Evolutionary conservation across 2,888 invertebrate genomes (phyloP).

Genomic region (Dastarcus helophoroides): DNA sequence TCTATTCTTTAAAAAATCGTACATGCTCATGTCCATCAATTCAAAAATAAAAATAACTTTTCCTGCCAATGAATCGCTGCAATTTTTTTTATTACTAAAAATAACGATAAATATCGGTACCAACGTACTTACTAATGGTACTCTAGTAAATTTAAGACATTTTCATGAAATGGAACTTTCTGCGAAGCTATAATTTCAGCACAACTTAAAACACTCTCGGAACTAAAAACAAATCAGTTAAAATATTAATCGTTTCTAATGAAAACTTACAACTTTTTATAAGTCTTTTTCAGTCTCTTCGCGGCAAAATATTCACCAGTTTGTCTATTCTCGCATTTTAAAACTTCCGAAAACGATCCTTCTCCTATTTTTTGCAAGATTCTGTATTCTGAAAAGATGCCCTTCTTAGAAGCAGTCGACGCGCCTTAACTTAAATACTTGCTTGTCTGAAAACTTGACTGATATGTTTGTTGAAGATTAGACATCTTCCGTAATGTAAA

Average conservation of each 20-base stretch:
- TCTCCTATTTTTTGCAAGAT: slow-evolving; percentile 55
- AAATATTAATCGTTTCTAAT: background rate
- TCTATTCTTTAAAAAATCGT: slow-evolving; percentile 47
- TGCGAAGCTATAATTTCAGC: slow-evolving; percentile 51
- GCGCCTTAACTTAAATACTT: slow-evolving; percentile 4
- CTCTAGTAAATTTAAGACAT: slow-evolving; percentile 51
- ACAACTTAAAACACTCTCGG: slow-evolving; percentile 39
- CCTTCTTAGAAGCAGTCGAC: background rate
- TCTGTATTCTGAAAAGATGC: slow-evolving; percentile 43
- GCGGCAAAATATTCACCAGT: slow-evolving; percentile 48
- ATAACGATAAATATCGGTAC: slow-evolving; percentile 9
- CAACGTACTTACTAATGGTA: slow-evolving; percentile 46
- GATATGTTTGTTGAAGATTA: slow-evolving; percentile 1
- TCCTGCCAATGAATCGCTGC: slow-evolving; percentile 46
- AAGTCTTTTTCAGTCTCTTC: slow-evolving; percentile 50
- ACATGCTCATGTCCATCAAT: slow-evolving; percentile 59
- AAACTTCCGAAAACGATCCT: slow-evolving; percentile 57
- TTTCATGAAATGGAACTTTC: slow-evolving; percentile 47
- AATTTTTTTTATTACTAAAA: slow-evolving; percentile 9
- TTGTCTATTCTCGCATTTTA: slow-evolving; percentile 49
- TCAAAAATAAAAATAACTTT: slow-evolving; percentile 52
- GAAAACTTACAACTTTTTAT: slow-evolving; percentile 41
- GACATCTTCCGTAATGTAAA: too few species aligned
- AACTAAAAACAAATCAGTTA: slow-evolving; percentile 27
- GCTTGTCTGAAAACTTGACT: slow-evolving; percentile 11